These are phyloP conservation scores for Pluvialis apricaria DNA, from an alignment of 2,113 vertebrate species.

Conservation along the genomic window DNA sequence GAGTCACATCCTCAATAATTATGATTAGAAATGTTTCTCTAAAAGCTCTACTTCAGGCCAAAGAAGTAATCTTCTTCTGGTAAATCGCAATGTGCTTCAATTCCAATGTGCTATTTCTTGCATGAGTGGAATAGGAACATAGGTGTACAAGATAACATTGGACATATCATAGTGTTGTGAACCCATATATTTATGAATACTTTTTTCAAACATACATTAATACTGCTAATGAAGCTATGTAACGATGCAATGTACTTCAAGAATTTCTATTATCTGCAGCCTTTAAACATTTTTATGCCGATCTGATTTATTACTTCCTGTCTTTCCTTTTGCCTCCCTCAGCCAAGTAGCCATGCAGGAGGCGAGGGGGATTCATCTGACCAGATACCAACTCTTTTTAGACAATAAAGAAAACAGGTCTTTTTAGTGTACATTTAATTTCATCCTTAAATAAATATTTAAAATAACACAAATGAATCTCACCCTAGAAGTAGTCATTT, in stretches of 20 bases:
- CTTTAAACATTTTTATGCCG: not conserved
- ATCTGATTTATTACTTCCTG: not conserved
- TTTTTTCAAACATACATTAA: not conserved
- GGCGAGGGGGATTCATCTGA: not conserved
- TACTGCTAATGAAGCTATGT: not conserved
- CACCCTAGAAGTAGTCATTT: not conserved
- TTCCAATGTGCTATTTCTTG: not conserved
- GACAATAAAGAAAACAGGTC: not conserved
- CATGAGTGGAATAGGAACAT: not conserved
- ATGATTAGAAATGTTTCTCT: not conserved
- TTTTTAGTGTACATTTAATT: not conserved
- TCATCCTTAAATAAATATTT: not conserved
- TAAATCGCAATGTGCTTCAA: not conserved
- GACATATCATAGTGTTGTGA: not conserved
- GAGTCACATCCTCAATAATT: not conserved
- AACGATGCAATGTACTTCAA: not conserved
- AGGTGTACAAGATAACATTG: not conserved
- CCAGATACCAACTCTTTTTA: not conserved
- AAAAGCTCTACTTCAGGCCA: not conserved
- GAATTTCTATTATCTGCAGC: not conserved
- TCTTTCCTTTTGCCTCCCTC: not conserved
- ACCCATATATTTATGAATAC: not conserved
- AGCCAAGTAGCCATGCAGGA: not conserved
- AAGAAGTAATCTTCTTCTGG: not conserved
- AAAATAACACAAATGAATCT: not conserved